These are phyloP conservation scores for Montipora foliosa DNA, from an alignment of 64 coral and sea anemone species.

Conservation along the genomic window DNA sequence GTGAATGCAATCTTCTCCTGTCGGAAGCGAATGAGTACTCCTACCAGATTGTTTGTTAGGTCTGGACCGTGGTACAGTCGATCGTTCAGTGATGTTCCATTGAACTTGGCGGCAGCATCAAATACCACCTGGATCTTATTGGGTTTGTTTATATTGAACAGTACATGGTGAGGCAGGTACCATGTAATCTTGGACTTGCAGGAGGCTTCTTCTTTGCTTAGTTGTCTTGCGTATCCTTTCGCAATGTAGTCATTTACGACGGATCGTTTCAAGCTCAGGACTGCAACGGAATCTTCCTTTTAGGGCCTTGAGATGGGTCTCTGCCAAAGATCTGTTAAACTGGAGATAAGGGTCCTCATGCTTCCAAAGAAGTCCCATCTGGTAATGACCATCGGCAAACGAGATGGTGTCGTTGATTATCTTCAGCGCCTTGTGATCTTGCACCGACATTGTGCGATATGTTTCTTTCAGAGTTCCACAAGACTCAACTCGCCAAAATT, in stretches of 20 bases:
- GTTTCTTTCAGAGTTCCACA: too few species aligned
- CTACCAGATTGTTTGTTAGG: not conserved
- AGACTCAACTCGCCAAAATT: conserved; percentile 11
- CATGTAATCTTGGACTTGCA: not conserved
- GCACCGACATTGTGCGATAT: too few species aligned
- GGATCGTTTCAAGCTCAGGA: not conserved
- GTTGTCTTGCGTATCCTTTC: not conserved
- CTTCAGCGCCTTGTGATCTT: conserved; percentile 7
- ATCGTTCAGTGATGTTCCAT: conserved; percentile 9
- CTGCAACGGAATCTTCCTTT: not conserved
- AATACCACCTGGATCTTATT: conserved; percentile 3
- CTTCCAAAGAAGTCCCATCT: conserved; percentile 37
- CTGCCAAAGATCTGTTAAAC: not conserved
- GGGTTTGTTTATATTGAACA: conserved; percentile 23
- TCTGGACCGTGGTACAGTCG: not conserved
- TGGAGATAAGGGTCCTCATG: not conserved
- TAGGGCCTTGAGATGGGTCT: not conserved
- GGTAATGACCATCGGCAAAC: not conserved
- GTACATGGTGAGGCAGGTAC: conserved; percentile 39
- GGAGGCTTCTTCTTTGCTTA: not conserved
- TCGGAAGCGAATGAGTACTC: too few species aligned
- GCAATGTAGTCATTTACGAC: not conserved
- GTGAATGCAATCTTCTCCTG: too few species aligned
- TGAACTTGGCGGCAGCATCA: conserved; percentile 7
- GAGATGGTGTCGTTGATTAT: not conserved